Conservation (phyloP, 2,888 invertebrate species). For the Neoascia interrupta region DNA sequence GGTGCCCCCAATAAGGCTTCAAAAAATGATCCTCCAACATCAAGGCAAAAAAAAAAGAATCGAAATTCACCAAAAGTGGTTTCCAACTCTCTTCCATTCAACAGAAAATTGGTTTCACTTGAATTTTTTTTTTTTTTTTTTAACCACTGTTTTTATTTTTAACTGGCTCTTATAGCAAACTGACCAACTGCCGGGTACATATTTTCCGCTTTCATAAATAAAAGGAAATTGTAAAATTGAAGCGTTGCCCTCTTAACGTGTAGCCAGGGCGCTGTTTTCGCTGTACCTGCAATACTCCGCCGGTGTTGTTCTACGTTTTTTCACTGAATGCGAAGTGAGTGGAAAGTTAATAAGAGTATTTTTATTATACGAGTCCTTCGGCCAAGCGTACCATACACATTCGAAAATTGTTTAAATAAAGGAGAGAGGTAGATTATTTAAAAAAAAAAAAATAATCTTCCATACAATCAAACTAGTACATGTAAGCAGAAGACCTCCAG, state of each 20-base stretch:
- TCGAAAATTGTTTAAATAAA: background rate
- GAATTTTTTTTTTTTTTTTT: slow-evolving; percentile 43
- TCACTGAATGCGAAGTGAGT: slow-evolving; percentile 43
- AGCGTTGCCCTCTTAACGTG: slow-evolving; percentile 58
- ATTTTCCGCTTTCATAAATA: slow-evolving; percentile 68
- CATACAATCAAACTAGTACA: slow-evolving; percentile 4
- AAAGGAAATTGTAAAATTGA: slow-evolving; percentile 69
- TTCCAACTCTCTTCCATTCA: slow-evolving; percentile 51
- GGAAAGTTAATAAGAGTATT: slow-evolving; percentile 67
- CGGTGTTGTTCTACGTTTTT: slow-evolving; percentile 36
- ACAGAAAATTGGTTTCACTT: slow-evolving; percentile 63
- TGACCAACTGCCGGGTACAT: slow-evolving; percentile 69
- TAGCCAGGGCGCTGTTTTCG: slow-evolving; percentile 7
- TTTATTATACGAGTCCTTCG: slow-evolving; percentile 49
- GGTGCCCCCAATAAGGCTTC: slow-evolving; percentile 39
- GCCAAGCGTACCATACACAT: slow-evolving; percentile 44
- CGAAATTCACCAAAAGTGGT: slow-evolving; percentile 50
- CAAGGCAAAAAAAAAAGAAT: slow-evolving; percentile 5
- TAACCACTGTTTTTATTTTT: slow-evolving; percentile 65
- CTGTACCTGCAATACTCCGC: background rate
- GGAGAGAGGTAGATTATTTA: background rate
- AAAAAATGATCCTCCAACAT: slow-evolving; percentile 30
- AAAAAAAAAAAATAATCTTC: slow-evolving; percentile 15
- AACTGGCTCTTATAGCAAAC: slow-evolving; percentile 48
- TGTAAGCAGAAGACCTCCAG: slow-evolving; percentile 25